Base-by-base conservation (phyloP, 2,888 invertebrate species). In the Xestia c-nigrum region DNA sequence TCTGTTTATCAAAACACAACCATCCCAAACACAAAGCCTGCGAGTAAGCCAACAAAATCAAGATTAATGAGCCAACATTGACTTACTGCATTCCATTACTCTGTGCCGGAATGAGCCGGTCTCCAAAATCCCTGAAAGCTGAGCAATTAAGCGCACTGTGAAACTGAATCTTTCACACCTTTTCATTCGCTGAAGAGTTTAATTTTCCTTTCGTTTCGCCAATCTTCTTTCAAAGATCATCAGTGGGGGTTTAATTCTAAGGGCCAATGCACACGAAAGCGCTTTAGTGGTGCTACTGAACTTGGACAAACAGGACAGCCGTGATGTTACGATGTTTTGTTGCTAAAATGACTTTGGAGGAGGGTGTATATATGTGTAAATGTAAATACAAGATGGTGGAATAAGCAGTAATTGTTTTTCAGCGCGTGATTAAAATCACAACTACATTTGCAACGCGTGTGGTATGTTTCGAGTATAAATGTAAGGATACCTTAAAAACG, bases 91-190 rank as follows among this genome's bases (percentile, higher is more conserved):
- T 72, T 43, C 59, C 31, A 50, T 75, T 78, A 59, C 52, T 72
- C 80, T 78, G 65, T 72, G 84, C 38, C 66, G 46, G 77, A 79
- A 75, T 70, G 73, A 84, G 67, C 74, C 80, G 64, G 57, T 78
- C 77, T 85, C 79, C 76, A 68, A 84, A 86, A 78, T 83, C 83
- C 72, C 74, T 87, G 85, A 88, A 89, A 88, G 87, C 87, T 80
- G 74, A 88, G 87, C 90, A 91, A 91, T 92, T 92, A 92, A 84
- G 85, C 89, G 84, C 87, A 87, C 85, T 72, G 79, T 82, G 87
- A 80, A 87, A 87, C 83, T 87, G 85, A 85, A 87, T 85, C 88
- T 85, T 85, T 88, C 85, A 71, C 88, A 88, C 88, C 89, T 89
- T 83, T 87, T 85, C 84, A 87, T 87, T 85, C 82, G 74, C 81